These are phyloP conservation scores for Eufriesea mexicana DNA, from an alignment of 1,140 invertebrate species.

Conservation along the genomic window DNA sequence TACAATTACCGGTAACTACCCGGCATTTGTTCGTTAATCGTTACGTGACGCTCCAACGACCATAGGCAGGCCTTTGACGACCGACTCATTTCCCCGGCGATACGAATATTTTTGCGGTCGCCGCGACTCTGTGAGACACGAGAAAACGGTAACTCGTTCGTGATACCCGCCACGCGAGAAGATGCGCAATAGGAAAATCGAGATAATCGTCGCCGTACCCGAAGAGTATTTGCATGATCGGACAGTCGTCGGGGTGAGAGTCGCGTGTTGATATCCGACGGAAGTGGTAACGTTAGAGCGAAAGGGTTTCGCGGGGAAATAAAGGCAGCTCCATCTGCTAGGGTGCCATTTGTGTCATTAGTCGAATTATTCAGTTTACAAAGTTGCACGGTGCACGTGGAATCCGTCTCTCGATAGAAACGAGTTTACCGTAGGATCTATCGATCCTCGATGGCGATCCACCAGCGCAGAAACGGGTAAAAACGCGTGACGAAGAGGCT, in stretches of 20 bases:
- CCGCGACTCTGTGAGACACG: slow-evolving; percentile 14
- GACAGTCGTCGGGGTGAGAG: background rate
- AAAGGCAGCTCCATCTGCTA: background rate
- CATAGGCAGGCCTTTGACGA: slow-evolving; percentile 61
- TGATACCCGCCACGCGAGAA: slow-evolving; percentile 30
- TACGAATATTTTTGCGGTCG: slow-evolving; percentile 75
- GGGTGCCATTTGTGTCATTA: background rate
- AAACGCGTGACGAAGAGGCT: background rate
- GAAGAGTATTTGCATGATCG: background rate
- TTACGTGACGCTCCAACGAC: slow-evolving; percentile 70
- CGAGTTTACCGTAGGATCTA: too few species aligned
- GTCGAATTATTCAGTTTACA: background rate
- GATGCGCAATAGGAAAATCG: background rate
- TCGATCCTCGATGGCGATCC: background rate
- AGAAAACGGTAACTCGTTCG: background rate
- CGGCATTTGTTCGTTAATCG: slow-evolving; percentile 81
- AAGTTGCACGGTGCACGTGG: accelerated
- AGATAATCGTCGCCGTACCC: background rate
- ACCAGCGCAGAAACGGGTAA: too few species aligned
- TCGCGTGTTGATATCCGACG: background rate
- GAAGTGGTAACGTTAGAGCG: background rate
- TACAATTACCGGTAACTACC: slow-evolving; percentile 80
- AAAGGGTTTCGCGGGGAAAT: background rate
- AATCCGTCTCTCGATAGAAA: background rate
- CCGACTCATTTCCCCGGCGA: slow-evolving; percentile 54